Percentiles rank a stretch among this genome's conserved stretches.
Conservation (phyloP, 92 coral and sea anemone genomes). For the Blastomussa wellsi region DNA sequence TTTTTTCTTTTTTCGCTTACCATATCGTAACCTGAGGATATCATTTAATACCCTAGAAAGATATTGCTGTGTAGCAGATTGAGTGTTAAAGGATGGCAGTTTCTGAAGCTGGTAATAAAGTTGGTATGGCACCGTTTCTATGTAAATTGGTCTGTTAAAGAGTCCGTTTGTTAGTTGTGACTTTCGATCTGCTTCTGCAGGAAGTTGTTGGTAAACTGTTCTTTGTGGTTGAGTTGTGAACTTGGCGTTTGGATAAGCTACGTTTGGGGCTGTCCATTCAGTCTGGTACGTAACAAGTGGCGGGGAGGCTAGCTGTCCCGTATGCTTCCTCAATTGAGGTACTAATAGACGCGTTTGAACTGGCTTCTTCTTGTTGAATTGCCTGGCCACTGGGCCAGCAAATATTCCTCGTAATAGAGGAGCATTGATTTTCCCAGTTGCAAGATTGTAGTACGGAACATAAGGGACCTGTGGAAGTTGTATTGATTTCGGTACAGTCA, state of each 20-base stretch:
- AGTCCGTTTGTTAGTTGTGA: slow-evolving; percentile 38
- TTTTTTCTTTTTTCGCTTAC: slow-evolving; percentile 25
- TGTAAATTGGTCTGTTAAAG: slow-evolving; percentile 38
- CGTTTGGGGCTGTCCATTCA: slow-evolving; percentile 8
- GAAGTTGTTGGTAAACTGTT: neutral
- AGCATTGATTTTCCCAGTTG: neutral
- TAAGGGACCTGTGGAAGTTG: slow-evolving; percentile 17
- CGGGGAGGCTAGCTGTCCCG: neutral
- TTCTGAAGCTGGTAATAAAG: slow-evolving; percentile 35
- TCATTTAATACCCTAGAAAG: slow-evolving; percentile 26
- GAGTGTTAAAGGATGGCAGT: slow-evolving; percentile 35
- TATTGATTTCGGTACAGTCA: slow-evolving; percentile 6
- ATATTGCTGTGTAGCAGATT: slow-evolving; percentile 34
- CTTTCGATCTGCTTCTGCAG: slow-evolving; percentile 14
- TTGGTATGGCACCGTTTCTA: slow-evolving; percentile 44
- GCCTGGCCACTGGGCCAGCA: neutral
- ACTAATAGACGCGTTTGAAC: neutral
- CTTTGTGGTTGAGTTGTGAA: slow-evolving; percentile 5
- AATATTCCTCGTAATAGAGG: neutral
- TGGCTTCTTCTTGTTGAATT: no score
- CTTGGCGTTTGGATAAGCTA: neutral
- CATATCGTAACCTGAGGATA: slow-evolving; percentile 25
- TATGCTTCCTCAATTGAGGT: neutral
- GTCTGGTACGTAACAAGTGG: slow-evolving; percentile 6
- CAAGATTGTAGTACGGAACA: slow-evolving; percentile 8